Base-by-base conservation (phyloP, 2,113 vertebrate genomes). In the Ornithorhynchus anatinus region DNA sequence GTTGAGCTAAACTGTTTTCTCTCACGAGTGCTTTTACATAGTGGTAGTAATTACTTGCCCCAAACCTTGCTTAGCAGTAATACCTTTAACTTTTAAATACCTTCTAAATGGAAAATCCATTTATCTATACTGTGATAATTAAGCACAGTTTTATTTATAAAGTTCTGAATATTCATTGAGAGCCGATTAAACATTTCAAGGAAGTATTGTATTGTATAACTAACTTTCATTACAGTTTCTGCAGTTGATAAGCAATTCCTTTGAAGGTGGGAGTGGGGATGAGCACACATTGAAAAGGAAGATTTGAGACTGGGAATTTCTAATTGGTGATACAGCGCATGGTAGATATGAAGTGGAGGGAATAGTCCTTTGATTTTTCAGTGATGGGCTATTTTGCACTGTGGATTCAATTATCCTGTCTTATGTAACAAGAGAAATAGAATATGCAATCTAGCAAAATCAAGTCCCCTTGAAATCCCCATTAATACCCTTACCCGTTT, bases 381-480 rank as follows among this genome's bases (percentile, higher is more conserved):
- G 57, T 36, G 36, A 10, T 60, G 66, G 23, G 7, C 56, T 62
- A 36, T 56, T 17, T 65, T 27, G 27, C 66, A 61, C 5, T 48
- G 10, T 72, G 31, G 22, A 31, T 47, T 50, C 59, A 33, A 53
- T 77, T 80, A 59, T 19, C 65, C 22, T 73, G 2, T 66, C 14
- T 43, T 63, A 15, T 60, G 44, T n/a, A n/a, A n/a, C 25, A 63
- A 23, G 22, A 5, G 39, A 53, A 65, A 48, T 56, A 78, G 58
- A 64, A 38, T 64, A n/a, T 72, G 70, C 73, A 60, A 81, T 59
- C 33, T 6, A 35, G 19, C 37, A 70, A 39, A 67, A 73, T 45
- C 35, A 68, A 62, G 68, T 76, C 59, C 19, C 43, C n/a, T n/a
- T 72, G 22, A 80, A 53, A 33, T 71, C 36, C 42, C 51, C 76